These are phyloP conservation scores for Micropoecilia bifurca DNA, from an alignment of 2,797 vertebrate genomes.

Conservation along the genomic window DNA sequence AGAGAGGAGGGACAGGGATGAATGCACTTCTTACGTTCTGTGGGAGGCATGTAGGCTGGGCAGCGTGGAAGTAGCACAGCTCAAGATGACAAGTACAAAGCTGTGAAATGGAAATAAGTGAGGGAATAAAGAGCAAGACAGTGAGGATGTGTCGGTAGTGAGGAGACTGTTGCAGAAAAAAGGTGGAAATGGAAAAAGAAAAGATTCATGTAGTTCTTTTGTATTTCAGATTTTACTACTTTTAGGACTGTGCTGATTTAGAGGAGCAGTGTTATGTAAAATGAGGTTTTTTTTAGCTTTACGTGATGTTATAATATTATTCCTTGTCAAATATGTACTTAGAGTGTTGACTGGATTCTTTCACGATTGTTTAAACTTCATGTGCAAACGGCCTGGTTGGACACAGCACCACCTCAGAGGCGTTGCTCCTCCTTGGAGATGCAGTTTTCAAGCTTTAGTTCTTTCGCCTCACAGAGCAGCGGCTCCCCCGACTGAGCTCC, in stretches of 20 bases:
- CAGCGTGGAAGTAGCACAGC: conserved; percentile 55
- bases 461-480: too few species aligned
- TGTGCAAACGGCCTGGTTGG: too few species aligned
- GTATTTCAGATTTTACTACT: conserved; percentile 59
- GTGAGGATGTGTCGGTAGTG: conserved; percentile 28
- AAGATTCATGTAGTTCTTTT: conserved; percentile 37
- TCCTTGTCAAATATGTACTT: too few species aligned
- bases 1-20: conserved; percentile 31
- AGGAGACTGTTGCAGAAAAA: conserved; percentile 19
- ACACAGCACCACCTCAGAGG: too few species aligned
- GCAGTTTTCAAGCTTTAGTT: too few species aligned
- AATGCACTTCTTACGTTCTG: conserved; percentile 71
- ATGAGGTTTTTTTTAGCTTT: too few species aligned
- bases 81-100: conserved; percentile 60
- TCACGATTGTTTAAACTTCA: too few species aligned
- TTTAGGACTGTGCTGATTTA: conserved; percentile 3
- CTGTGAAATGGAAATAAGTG: conserved; percentile 66
- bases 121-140: conserved; percentile 24
- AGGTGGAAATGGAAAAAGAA: conserved; percentile 50
- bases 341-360: too few species aligned
- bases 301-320: too few species aligned
- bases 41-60: conserved; percentile 56
- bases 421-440: too few species aligned
- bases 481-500: too few species aligned
- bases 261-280: too few species aligned